These are phyloP conservation scores for Helicoverpa armigera DNA, from an alignment of 1,140 invertebrate species.

Conservation along the genomic window DNA sequence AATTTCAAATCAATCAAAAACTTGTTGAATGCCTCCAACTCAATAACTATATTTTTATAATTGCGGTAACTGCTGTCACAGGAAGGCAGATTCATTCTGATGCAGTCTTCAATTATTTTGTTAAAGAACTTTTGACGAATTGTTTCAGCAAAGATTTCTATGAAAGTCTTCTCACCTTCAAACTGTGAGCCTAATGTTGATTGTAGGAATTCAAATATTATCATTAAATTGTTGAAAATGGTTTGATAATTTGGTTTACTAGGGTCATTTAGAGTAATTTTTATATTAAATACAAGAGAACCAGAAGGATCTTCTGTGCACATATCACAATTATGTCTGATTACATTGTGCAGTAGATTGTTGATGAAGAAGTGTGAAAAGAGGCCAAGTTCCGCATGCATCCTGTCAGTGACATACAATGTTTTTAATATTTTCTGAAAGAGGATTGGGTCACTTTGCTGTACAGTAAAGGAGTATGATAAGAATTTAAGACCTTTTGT, in stretches of 20 bases:
- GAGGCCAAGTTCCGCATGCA: constrained; percentile 73
- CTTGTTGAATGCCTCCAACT: constrained; percentile 81
- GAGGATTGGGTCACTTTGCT: constrained; percentile 74
- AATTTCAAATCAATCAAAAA: constrained; percentile 82
- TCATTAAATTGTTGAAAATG: constrained; percentile 80
- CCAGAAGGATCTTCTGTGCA: constrained; percentile 78
- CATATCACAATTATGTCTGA: constrained; percentile 81
- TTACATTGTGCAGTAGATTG: constrained; percentile 74
- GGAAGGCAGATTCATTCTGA: constrained; percentile 74
- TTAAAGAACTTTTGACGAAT: constrained; percentile 75
- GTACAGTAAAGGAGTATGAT: constrained; percentile 75
- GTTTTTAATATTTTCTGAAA: constrained; percentile 77
- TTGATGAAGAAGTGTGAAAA: constrained; percentile 81
- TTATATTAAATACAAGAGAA: constrained; percentile 78
- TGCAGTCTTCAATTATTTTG: constrained; percentile 80
- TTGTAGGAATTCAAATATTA: constrained; percentile 82
- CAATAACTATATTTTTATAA: constrained; percentile 78
- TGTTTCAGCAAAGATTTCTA: constrained; percentile 73
- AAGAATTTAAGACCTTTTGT: constrained; percentile 69
- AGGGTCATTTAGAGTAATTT: constrained; percentile 72
- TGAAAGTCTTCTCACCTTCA: constrained; percentile 73
- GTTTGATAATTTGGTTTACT: constrained; percentile 77
- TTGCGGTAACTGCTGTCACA: constrained; percentile 76
- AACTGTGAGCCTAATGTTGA: constrained; percentile 76
- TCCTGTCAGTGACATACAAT: constrained; percentile 68